Evolutionary conservation across 2,113 vertebrate species (phyloP).

Genomic region (Tupaia chinensis): DNA sequence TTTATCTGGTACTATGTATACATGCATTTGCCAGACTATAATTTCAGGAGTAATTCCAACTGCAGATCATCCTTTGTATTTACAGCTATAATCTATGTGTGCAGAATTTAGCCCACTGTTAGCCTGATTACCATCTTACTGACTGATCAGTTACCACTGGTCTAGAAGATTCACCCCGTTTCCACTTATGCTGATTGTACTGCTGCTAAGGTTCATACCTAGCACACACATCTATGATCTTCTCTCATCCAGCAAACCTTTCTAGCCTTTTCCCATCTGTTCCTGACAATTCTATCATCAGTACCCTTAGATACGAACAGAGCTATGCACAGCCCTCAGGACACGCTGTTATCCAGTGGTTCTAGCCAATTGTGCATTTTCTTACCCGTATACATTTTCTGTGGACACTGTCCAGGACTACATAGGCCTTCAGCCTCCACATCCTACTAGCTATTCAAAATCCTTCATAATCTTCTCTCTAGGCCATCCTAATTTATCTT

Average conservation of each 20-base stretch:
- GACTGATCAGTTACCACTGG: neutral
- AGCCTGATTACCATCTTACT: neutral
- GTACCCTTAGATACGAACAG: neutral
- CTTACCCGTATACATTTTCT: neutral
- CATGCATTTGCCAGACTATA: neutral
- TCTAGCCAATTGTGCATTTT: neutral
- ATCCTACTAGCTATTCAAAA: neutral
- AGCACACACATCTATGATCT: neutral
- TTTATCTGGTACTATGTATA: neutral
- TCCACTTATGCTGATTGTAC: neutral
- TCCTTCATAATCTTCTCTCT: neutral
- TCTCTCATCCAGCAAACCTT: neutral
- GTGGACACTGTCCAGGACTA: no score
- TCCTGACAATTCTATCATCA: neutral
- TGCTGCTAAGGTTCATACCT: neutral
- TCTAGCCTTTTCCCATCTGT: neutral
- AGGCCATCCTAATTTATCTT: neutral
- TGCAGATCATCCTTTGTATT: neutral
- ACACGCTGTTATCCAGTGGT: neutral
- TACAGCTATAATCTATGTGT: neutral
- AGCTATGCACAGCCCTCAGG: neutral
- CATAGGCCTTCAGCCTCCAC: neutral
- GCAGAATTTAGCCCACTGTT: neutral
- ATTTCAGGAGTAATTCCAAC: neutral
- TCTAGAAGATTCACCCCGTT: neutral